Base-by-base conservation (phyloP, 2,888 invertebrate genomes). In the Phyto melanocephala region DNA sequence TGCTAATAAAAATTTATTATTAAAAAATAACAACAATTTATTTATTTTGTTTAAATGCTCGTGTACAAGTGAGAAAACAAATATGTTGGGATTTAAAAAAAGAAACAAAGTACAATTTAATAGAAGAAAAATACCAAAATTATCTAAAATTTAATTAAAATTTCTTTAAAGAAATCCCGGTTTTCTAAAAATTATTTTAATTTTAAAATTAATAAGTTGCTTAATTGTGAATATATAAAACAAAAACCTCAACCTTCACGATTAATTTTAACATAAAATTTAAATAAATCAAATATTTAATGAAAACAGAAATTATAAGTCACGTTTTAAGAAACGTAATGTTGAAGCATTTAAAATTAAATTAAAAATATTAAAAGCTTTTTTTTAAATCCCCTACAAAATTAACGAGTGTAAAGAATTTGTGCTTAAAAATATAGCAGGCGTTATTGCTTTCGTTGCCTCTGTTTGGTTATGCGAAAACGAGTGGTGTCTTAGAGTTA, bases 251-350 rank as follows among this genome's bases (percentile, higher is more conserved):
- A 74, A 65, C 74, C 74, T 74, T 56, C 74, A 56, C 20, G 33
- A 65, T 56, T 65, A 47, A 65, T n/a, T n/a, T 65, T 56, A 74
- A 47, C 45, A 20, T 52, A 42, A 11, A 24, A 13, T 8, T 40
- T 56, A 40, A 28, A 63, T 60, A 47, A 24, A 20, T 13, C 4
- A 28, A 11, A 17, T 5, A 8, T 3, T 40, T 11, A 24, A n/a
- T 50, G 22, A 10, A 13, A 6, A 22, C 10, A 17, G 17, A 20
- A 6, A n/a, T n/a, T 2, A 45, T 15, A 45, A 52, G 74, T 74
- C 63, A 74, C 74, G 74, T 74, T 74, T 74, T 45, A 37, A 24
- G n/a, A 35, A 72, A 72, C 60, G 72, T 58, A 37, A 60, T 71
- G 60, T 60, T 24, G 50, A 37, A 70, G 17, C 20, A 15, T 40